phyloP scores from a whole-genome alignment of 2,113 vertebrate genomes.

The Arothron firmamentum region DNA sequence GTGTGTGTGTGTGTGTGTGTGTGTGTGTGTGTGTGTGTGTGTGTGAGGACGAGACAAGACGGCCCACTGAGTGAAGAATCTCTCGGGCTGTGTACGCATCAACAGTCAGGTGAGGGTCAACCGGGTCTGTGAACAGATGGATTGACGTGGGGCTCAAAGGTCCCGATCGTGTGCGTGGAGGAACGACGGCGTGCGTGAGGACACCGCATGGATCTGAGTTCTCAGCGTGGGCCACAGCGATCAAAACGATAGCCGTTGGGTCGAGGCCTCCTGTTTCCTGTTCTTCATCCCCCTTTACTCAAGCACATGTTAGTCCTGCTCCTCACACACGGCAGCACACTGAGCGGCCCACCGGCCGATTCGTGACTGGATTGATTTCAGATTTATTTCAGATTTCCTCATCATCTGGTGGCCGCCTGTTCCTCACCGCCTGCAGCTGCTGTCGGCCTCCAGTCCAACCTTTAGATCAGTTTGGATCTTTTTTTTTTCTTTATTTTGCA shows the following conservation, averaged over 20 bases:
- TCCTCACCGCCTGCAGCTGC: too few species aligned
- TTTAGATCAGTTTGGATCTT: too few species aligned
- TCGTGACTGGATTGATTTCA: too few species aligned
- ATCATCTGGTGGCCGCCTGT: too few species aligned
- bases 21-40: conserved; percentile 12
- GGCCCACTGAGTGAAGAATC: conserved; percentile 24
- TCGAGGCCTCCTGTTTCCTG: too few species aligned
- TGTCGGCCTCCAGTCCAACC: too few species aligned
- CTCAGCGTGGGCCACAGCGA: neutral
- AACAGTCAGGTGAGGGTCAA: conserved; percentile 57
- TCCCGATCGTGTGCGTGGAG: conserved; percentile 16
- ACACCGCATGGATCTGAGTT: neutral
- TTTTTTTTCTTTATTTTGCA: too few species aligned
- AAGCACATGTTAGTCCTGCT: too few species aligned
- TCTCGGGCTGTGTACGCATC: conserved; percentile 38
- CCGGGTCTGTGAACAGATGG: conserved; percentile 57
- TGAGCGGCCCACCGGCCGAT: too few species aligned
- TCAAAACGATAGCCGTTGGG: neutral
- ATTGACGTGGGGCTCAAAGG: conserved; percentile 51
- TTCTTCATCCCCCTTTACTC: too few species aligned
- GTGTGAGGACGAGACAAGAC: neutral
- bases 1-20: conserved; percentile 13
- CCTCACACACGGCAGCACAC: too few species aligned
- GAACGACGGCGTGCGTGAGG: neutral
- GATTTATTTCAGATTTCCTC: too few species aligned